phyloP scores from a whole-genome alignment of 2,797 vertebrate species.

The Poecilia velifera region DNA sequence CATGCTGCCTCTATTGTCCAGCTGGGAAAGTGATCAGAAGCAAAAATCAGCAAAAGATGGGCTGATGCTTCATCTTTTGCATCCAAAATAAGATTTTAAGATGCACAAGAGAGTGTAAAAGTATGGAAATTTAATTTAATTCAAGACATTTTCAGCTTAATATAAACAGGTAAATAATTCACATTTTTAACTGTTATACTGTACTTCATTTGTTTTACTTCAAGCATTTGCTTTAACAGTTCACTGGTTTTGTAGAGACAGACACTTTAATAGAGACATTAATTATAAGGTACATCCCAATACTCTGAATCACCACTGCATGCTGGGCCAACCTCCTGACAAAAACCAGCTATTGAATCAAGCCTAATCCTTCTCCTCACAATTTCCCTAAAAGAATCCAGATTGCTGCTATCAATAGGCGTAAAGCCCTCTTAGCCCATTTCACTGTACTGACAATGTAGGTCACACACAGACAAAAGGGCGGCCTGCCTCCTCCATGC shows the following conservation, averaged over 20 bases:
- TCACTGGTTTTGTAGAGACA: neutral
- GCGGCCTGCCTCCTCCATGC: slow-evolving; percentile 16
- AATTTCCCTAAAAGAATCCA: slow-evolving; percentile 27
- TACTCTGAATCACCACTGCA: slow-evolving; percentile 1
- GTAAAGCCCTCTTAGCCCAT: slow-evolving; percentile 24
- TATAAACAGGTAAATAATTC: neutral
- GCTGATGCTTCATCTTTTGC: neutral
- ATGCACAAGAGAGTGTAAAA: neutral
- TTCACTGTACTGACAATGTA: slow-evolving; percentile 60
- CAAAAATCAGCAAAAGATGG: slow-evolving; percentile 26
- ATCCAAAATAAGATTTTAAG: neutral
- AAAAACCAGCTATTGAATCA: slow-evolving; percentile 38
- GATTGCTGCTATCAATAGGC: slow-evolving; percentile 52
- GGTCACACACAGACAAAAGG: slow-evolving; percentile 55
- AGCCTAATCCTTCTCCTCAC: slow-evolving; percentile 37
- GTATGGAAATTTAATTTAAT: neutral
- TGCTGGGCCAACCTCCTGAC: slow-evolving; percentile 17
- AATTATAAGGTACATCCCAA: neutral
- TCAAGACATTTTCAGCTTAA: too few species aligned
- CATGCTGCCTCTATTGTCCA: slow-evolving; percentile 7
- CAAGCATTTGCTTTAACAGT: neutral
- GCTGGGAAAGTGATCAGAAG: slow-evolving; percentile 15
- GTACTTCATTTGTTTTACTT: neutral
- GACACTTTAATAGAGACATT: neutral
- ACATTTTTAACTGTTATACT: neutral